Evolutionary conservation across 2,888 invertebrate genomes (phyloP), one percentile per base, ranked within the genome.

Genomic region (Boloria euphrosyne): DNA sequence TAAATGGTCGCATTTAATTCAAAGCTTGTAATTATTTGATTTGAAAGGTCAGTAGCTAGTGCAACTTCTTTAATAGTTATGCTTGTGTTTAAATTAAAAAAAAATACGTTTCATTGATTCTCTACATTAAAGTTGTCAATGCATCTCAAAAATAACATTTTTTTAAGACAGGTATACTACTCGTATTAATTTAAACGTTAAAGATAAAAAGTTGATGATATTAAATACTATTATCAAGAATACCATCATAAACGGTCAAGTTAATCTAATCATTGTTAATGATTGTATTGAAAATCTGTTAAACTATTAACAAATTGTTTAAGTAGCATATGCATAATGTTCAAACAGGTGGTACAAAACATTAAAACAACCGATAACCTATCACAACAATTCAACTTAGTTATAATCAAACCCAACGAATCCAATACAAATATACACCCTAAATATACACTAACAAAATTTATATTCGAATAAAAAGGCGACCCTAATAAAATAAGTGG

Each of bases 351-450:
- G 83, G 80, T 75, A 76, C 70, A 69, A 85, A 86, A 84, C 81
- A 82, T 76, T 80, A 81, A 81, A 85, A 83, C 83, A 83, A 81
- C 78, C 83, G 81, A 87, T 87, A 85, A 82, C 83, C 83, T 84
- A 87, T 87, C 85, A 84, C 80, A 85, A 80, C 82, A 84, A 82
- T 83, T 78, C 79, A 80, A 83, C 80, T 82, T 78, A 77, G 80
- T 57, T 83, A 81, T 82, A 83, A 85, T 83, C 82, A 82, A 83
- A 79, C 79, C 76, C 72, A 68, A 60, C 60, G n/a, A 67, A 22
- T 59, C 53, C 54, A 70, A 77, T 52, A 16, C 62, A 5, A 80
- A 77, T 76, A 66, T 74, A 49, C 16, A 79, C 79, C 73, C 71
- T 83, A 72, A n/a, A 0, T 0, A 0, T 0, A 13, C 49, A 4